These are phyloP conservation scores for Elephas maximus DNA, from an alignment of 2,113 vertebrate genomes.

Conservation along the genomic window DNA sequence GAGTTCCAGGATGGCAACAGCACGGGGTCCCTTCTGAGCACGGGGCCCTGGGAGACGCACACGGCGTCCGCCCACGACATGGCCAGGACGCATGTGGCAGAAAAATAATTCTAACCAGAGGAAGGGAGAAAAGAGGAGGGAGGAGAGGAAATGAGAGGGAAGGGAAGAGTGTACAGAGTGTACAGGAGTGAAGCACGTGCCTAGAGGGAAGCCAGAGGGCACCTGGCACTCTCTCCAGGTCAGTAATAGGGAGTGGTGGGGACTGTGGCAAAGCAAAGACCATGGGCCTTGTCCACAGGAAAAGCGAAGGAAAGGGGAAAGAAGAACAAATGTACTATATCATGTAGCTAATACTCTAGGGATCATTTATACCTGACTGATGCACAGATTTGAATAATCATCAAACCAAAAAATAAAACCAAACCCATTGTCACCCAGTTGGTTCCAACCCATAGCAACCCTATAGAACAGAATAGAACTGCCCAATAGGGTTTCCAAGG, in stretches of 20 bases:
- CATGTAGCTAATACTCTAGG: not conserved
- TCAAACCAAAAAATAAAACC: too few species aligned
- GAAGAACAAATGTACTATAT: too few species aligned
- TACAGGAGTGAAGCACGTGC: too few species aligned
- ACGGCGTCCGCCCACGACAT: fast-evolving
- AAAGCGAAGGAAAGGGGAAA: not conserved
- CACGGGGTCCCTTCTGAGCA: not conserved
- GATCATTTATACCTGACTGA: fast-evolving
- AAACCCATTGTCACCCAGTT: too few species aligned
- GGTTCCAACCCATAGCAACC: too few species aligned
- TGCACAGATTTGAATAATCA: too few species aligned
- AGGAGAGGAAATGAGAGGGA: fast-evolving
- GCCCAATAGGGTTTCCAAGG: too few species aligned
- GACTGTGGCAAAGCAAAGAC: too few species aligned
- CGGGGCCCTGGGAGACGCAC: fast-evolving
- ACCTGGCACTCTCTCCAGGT: too few species aligned
- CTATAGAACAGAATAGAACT: too few species aligned
- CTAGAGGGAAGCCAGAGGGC: not conserved
- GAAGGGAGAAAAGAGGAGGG: fast-evolving
- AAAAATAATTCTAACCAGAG: not conserved
- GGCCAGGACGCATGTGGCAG: fast-evolving
- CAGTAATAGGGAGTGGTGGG: too few species aligned
- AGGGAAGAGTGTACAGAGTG: not conserved
- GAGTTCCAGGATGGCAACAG: fast-evolving
- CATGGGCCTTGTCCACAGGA: not conserved